Conservation (phyloP, 1,140 invertebrate species). For the Heliothis virescens region DNA sequence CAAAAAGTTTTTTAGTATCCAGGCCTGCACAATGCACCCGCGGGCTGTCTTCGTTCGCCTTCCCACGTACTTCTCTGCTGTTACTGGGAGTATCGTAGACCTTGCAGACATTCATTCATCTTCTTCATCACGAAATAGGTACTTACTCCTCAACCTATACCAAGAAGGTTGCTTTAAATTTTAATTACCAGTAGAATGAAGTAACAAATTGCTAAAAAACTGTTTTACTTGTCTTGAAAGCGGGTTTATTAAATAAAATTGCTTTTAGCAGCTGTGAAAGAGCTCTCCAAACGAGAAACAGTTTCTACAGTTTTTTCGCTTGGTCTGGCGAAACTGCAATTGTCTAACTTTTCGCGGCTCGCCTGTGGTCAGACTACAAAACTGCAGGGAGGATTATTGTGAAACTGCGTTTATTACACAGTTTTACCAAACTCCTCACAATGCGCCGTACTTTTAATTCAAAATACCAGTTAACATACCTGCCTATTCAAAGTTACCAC, state of each 20-base stretch:
- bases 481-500: no score
- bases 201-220: not conserved
- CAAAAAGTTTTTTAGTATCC: constrained; percentile 76
- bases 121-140: not conserved
- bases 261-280: not conserved
- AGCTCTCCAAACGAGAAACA: constrained; percentile 6
- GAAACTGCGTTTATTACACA: constrained; percentile 18
- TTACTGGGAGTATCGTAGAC: constrained; percentile 24
- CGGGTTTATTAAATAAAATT: not conserved
- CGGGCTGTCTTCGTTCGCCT: constrained; percentile 65
- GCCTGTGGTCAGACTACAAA: constrained; percentile 19
- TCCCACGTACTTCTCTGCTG: constrained; percentile 65
- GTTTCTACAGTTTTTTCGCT: constrained; percentile 26
- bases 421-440: not conserved
- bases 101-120: not conserved
- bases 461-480: no score
- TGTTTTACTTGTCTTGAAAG: no score
- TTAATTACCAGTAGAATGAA: not conserved
- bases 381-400: constrained; percentile 28
- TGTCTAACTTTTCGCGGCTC: constrained; percentile 25
- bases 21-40: constrained; percentile 73
- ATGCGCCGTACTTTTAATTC: no score
- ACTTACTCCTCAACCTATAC: not conserved
- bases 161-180: no score
- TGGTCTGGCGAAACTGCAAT: constrained; percentile 25